Conservation (phyloP, 2,888 invertebrate species). For the Lepidonotus clava region DNA sequence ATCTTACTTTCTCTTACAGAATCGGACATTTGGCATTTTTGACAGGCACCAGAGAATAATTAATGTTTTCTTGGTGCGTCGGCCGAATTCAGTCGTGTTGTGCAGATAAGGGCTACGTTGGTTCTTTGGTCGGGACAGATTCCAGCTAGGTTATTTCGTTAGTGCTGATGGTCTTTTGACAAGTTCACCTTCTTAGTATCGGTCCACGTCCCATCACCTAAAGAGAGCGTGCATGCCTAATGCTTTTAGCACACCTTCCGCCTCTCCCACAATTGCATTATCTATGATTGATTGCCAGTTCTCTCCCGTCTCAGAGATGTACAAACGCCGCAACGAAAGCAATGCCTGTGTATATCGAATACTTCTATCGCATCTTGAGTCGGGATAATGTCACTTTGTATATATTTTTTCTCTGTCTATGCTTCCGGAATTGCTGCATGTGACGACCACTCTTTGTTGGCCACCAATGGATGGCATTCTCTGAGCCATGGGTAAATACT, state of each 20-base stretch:
- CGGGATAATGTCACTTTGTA: too few relatives aligned
- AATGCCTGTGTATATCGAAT: background rate
- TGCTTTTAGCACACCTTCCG: background rate
- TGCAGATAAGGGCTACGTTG: too few relatives aligned
- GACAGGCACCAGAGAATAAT: background rate
- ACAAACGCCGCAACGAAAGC: background rate
- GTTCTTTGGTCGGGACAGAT: background rate
- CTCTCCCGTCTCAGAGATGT: background rate
- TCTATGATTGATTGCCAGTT: background rate
- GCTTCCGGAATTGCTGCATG: too few relatives aligned
- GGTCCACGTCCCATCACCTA: background rate
- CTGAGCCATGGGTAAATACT: too few relatives aligned
- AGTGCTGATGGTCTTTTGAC: slow-evolving; percentile 6
- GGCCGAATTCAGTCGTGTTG: too few relatives aligned
- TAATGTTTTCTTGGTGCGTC: too few relatives aligned
- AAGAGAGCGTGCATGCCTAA: background rate
- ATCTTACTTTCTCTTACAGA: background rate
- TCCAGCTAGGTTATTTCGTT: background rate
- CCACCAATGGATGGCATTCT: too few relatives aligned
- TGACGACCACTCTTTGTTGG: too few relatives aligned
- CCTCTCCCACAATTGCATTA: background rate
- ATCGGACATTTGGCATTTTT: background rate
- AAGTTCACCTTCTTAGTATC: background rate
- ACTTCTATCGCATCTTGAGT: too few relatives aligned
- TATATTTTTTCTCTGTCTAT: too few relatives aligned